These are phyloP conservation scores for Tolypeutes matacus DNA, from an alignment of 2,797 vertebrate species.

Conservation along the genomic window DNA sequence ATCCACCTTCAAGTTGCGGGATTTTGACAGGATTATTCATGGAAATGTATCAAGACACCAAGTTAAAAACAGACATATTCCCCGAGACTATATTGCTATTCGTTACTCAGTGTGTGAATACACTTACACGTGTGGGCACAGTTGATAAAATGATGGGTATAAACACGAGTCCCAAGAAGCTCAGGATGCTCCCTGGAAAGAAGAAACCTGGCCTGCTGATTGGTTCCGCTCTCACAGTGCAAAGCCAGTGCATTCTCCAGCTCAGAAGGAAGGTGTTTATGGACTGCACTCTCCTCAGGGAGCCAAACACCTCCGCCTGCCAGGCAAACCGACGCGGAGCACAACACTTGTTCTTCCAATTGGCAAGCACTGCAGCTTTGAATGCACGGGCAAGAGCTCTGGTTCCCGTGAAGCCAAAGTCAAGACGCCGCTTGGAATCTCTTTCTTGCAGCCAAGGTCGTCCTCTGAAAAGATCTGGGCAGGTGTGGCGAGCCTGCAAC, in stretches of 20 bases:
- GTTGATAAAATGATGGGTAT: neutral
- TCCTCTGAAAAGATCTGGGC: constrained; percentile 87
- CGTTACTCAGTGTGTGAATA: neutral
- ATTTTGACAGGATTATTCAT: neutral
- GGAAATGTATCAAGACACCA: neutral
- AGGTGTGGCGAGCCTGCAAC: constrained; percentile 88
- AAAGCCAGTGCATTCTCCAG: neutral
- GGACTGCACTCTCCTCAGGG: constrained; percentile 20
- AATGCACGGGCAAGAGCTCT: neutral
- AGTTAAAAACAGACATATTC: neutral
- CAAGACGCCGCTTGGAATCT: constrained; percentile 88
- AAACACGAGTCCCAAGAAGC: neutral
- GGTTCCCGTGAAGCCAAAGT: neutral
- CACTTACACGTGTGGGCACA: neutral
- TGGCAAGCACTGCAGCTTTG: constrained; percentile 22
- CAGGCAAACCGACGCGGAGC: neutral
- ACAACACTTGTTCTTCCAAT: constrained; percentile 55
- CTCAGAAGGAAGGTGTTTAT: constrained; percentile 56
- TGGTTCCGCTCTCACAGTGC: neutral
- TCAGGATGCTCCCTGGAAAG: neutral
- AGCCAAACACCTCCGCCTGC: neutral
- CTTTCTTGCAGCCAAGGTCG: constrained; percentile 83
- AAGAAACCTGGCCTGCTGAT: neutral
- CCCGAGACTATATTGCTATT: neutral
- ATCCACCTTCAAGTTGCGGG: neutral